Percentiles rank a stretch among this genome's conserved stretches.
Conservation (phyloP, 2,888 invertebrate species). For the Amphipoea lucens region DNA sequence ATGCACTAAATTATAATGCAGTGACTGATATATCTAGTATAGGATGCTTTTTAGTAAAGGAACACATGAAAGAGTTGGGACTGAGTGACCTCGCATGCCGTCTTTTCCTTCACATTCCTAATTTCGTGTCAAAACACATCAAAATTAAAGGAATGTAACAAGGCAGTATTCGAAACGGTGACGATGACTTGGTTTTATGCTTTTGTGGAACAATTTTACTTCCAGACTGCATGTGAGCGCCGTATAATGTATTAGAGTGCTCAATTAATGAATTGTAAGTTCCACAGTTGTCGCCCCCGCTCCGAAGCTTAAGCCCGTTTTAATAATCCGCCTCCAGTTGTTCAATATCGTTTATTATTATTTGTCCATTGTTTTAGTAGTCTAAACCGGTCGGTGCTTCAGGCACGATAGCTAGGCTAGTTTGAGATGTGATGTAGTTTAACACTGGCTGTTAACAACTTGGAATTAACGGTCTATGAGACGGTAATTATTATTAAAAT, state of each 20-base stretch:
- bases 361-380: constrained; percentile 60
- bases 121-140: constrained; percentile 42
- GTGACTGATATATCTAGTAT: constrained; percentile 63
- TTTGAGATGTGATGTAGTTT: constrained; percentile 73
- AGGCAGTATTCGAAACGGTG: constrained; percentile 56
- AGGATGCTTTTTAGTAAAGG: constrained; percentile 60
- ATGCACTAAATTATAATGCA: constrained; percentile 63
- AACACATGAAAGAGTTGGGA: constrained; percentile 45
- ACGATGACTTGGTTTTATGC: constrained; percentile 42
- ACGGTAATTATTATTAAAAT: constrained; percentile 70
- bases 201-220: constrained; percentile 19
- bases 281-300: constrained; percentile 45
- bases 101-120: constrained; percentile 62
- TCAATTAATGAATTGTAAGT: constrained; percentile 38
- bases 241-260: constrained; percentile 35
- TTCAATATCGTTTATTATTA: constrained; percentile 55
- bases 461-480: constrained; percentile 78
- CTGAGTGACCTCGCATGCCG: constrained; percentile 52
- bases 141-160: constrained; percentile 47
- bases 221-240: constrained; percentile 17
- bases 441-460: constrained; percentile 72
- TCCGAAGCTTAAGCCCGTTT: constrained; percentile 53
- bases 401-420: constrained; percentile 69
- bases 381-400: constrained; percentile 67
- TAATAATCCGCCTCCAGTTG: constrained; percentile 67